A percentile compares a stretch with the other conserved stretches of the same genome.
phyloP scores from a whole-genome alignment of 2,113 vertebrate species.

The Poecilia latipinna region DNA sequence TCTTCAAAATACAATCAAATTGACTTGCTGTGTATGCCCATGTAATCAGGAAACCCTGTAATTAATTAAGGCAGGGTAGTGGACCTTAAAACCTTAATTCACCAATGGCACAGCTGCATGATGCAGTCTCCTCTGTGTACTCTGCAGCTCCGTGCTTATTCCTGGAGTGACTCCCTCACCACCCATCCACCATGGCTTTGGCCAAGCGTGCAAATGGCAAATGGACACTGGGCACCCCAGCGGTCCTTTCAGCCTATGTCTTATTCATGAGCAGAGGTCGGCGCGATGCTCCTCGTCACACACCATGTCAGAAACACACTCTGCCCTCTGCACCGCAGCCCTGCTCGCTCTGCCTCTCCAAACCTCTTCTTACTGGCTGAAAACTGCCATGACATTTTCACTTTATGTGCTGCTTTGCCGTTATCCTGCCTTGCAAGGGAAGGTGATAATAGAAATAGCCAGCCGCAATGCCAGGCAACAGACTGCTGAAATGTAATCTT shows the following conservation, averaged over 20 bases:
- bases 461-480: slow-evolving; percentile 45
- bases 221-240: slow-evolving; percentile 68
- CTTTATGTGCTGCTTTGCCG: slow-evolving; percentile 53
- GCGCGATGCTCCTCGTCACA: slow-evolving; percentile 63
- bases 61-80: slow-evolving; percentile 58
- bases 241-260: slow-evolving; percentile 67
- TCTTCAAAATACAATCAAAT: slow-evolving; percentile 42
- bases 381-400: slow-evolving; percentile 72
- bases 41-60: slow-evolving; percentile 44
- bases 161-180: slow-evolving; percentile 60
- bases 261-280: slow-evolving; percentile 79
- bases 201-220: slow-evolving; percentile 80
- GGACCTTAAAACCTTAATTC: slow-evolving; percentile 53
- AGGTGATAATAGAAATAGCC: slow-evolving; percentile 67
- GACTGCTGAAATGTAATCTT: slow-evolving; percentile 63
- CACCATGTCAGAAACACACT: slow-evolving; percentile 70
- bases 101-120: slow-evolving; percentile 53
- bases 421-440: slow-evolving; percentile 45
- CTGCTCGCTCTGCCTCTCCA: slow-evolving; percentile 40
- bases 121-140: slow-evolving; percentile 46
- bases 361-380: slow-evolving; percentile 45
- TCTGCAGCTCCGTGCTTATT: slow-evolving; percentile 36
- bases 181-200: slow-evolving; percentile 68
- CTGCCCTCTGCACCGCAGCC: slow-evolving; percentile 43
- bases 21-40: slow-evolving; percentile 42